A percentile compares a stretch with the other conserved stretches of the same genome.
Conservation (phyloP, 2,888 invertebrate species). For the Dryomyza anilis region DNA sequence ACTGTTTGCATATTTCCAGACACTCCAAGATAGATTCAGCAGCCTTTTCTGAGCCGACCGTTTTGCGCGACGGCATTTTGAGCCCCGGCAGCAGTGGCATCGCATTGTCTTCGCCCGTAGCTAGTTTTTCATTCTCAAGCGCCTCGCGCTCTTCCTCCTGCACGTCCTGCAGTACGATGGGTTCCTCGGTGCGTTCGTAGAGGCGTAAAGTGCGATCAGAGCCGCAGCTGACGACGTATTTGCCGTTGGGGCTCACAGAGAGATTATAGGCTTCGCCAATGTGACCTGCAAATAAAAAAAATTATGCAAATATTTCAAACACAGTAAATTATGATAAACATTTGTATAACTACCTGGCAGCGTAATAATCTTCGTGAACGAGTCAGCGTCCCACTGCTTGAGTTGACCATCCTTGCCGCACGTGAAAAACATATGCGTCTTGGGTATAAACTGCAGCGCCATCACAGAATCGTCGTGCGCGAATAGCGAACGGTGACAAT, state of each 20-base stretch:
- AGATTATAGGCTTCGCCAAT: constrained; percentile 78
- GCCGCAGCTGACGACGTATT: constrained; percentile 79
- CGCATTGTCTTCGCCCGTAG: constrained; percentile 74
- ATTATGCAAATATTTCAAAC: neutral
- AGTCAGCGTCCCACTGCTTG: constrained; percentile 97
- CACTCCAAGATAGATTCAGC: constrained; percentile 93
- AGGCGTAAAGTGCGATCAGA: constrained; percentile 86
- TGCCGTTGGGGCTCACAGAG: constrained; percentile 80
- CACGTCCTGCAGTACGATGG: constrained; percentile 90
- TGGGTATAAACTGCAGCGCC: constrained; percentile 84
- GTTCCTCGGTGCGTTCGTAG: constrained; percentile 84
- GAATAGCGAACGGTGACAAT: constrained; percentile 93
- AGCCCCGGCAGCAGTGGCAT: constrained; percentile 77
- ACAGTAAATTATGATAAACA: neutral
- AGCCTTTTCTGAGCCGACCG: constrained; percentile 61
- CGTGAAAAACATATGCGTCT: constrained; percentile 92
- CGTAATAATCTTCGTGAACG: constrained; percentile 87
- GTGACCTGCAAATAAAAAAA: constrained; percentile 66
- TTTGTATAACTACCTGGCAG: constrained; percentile 63
- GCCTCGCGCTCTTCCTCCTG: constrained; percentile 85
- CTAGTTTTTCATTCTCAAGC: constrained; percentile 69
- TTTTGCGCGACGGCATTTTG: constrained; percentile 82
- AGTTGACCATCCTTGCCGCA: constrained; percentile 92
- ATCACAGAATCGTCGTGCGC: constrained; percentile 97
- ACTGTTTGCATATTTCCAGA: constrained; percentile 74